Evolutionary conservation across 2,113 vertebrate species (phyloP).

Genomic region (Heliornis fulica): DNA sequence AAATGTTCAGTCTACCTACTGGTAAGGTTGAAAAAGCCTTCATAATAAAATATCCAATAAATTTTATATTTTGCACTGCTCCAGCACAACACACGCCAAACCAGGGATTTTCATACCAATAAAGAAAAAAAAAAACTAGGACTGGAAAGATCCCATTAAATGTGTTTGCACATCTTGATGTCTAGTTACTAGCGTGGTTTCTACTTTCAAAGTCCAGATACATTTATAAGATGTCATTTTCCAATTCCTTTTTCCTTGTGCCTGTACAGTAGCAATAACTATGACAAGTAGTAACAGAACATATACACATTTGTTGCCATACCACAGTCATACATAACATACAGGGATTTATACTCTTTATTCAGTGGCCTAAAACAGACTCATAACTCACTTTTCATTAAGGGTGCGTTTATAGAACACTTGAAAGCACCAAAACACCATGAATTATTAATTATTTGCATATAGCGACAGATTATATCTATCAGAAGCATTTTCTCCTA

Average conservation of each 20-base stretch:
- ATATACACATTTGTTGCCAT: rapidly evolving
- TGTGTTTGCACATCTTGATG: background rate
- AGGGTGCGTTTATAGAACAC: background rate
- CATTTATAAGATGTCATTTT: background rate
- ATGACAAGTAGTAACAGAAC: background rate
- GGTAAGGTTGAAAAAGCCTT: background rate
- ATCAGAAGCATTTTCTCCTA: background rate
- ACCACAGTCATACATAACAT: background rate
- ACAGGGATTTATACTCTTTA: background rate
- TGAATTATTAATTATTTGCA: background rate
- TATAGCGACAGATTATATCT: background rate
- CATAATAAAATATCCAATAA: rapidly evolving
- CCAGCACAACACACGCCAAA: background rate
- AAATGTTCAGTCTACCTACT: background rate
- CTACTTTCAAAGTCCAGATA: background rate
- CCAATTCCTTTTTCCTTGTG: background rate
- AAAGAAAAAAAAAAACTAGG: background rate
- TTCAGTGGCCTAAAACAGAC: background rate
- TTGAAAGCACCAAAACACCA: background rate
- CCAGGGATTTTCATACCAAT: background rate
- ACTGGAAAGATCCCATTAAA: background rate
- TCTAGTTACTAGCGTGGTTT: background rate
- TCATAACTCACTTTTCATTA: background rate
- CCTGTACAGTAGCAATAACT: background rate
- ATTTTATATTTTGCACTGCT: background rate